Evolutionary conservation across 2,113 vertebrate genomes (phyloP), one percentile per base, ranked within the genome.

Genomic region (Carassius gibelio): DNA sequence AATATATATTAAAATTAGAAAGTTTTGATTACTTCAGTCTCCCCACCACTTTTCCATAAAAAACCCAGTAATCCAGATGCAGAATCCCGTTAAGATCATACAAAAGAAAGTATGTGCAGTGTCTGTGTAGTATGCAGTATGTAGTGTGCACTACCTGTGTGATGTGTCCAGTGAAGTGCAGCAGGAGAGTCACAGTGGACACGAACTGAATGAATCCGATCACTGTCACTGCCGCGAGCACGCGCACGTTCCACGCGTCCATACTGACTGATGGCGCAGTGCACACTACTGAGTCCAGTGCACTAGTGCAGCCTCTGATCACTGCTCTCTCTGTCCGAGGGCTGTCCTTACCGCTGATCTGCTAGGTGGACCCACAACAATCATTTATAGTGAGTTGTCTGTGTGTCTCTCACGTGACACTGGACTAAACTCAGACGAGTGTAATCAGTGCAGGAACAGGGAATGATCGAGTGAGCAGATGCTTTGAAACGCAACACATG

Each of bases 171-270:
- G 74, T 68, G 2, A 64, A 62, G 42, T 77, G 74, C 72, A 84
- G 50, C 30, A 75, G 57, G n/a, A 84, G 57, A 8, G 48, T 62
- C 34, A 77, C 83, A 8, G 38, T 64, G 59, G 57, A 84, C 34
- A 77, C 26, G 36, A 77, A 13, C 62, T 84, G 83, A 14, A 66
- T 3, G 3, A 84, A 26, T 76, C 38, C 83, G 55, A 84, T 84
- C 2, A 77, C 21, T 21, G 42, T n/a, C 14, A 21, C 55, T 6
- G 55, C 55, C 55, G 19, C 17, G 7, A 19, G 17, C 55, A 57
- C 55, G 17, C 55, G 55, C 55, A 6, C 6, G 55, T 57, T 57
- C 55, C 55, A 57, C 4, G 17, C 7, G 17, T 57, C 55, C 55
- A 57, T 57, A 17, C 55, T 57, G 52, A 17, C 52, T 42, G 38